These are phyloP conservation scores for Rutpela maculata DNA, from an alignment of 2,888 invertebrate genomes.

Conservation along the genomic window DNA sequence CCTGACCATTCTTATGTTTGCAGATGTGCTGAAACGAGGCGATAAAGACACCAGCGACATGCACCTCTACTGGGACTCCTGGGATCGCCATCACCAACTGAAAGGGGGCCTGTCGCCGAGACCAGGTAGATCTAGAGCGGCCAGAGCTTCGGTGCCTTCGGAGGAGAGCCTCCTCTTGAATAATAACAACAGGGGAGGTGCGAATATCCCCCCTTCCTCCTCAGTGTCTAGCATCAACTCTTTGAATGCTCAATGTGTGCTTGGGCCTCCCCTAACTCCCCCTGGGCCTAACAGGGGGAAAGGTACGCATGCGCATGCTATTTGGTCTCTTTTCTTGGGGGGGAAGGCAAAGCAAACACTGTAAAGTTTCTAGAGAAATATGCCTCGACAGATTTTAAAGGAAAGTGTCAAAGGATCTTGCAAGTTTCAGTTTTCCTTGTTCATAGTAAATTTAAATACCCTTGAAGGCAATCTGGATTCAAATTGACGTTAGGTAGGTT, in stretches of 20 bases:
- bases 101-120: slow-evolving; percentile 75
- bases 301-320: slow-evolving; percentile 67
- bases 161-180: slow-evolving; percentile 76
- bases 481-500: no score
- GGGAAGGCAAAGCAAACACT: not conserved
- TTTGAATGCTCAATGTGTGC: slow-evolving; percentile 71
- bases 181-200: slow-evolving; percentile 70
- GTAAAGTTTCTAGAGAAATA: no score
- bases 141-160: slow-evolving; percentile 78
- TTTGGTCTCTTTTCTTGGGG: not conserved
- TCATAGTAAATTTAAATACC: no score
- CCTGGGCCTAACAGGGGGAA: slow-evolving; percentile 69
- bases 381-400: not conserved
- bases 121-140: slow-evolving; percentile 73
- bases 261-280: slow-evolving; percentile 69
- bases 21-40: slow-evolving; percentile 79
- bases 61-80: slow-evolving; percentile 95
- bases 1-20: slow-evolving; percentile 36
- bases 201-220: slow-evolving; percentile 75
- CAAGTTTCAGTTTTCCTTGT: not conserved
- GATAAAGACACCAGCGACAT: slow-evolving; percentile 77
- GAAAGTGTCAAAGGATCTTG: not conserved
- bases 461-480: no score
- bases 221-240: slow-evolving; percentile 76
- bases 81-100: slow-evolving; percentile 83